These are phyloP conservation scores for Motacilla tschutschensis DNA, from an alignment of 2,113 vertebrate genomes.

Conservation along the genomic window DNA sequence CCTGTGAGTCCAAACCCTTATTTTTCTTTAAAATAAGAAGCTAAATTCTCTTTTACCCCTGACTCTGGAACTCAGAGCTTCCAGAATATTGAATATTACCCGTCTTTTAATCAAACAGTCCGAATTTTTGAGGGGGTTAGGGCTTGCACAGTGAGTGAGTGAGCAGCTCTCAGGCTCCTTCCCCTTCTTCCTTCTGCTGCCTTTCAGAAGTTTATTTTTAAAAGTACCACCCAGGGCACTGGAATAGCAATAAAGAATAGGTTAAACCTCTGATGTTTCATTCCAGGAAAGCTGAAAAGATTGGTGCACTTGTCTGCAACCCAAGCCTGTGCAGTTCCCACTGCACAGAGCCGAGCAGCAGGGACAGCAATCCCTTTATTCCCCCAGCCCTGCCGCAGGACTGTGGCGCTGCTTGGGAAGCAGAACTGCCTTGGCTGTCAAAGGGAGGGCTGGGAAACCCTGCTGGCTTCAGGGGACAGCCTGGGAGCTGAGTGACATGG, in stretches of 20 bases:
- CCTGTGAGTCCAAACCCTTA: not conserved
- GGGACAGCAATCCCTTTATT: conserved; percentile 33
- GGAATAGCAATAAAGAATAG: conserved; percentile 65
- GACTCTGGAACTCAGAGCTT: not conserved
- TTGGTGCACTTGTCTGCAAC: conserved; percentile 47
- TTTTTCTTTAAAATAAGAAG: not conserved
- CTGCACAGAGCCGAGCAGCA: conserved; percentile 2
- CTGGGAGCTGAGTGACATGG: rapidly evolving
- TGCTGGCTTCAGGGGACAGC: not conserved
- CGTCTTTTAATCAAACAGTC: not conserved
- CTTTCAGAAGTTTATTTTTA: conserved; percentile 52
- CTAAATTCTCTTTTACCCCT: not conserved
- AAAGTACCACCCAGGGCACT: conserved; percentile 49
- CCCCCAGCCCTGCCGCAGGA: not conserved
- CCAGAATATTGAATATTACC: not conserved
- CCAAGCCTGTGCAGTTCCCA: conserved; percentile 21
- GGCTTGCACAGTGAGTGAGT: not conserved
- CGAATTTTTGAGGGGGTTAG: not conserved
- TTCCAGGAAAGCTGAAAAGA: conserved; percentile 51
- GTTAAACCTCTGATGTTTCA: conserved; percentile 52
- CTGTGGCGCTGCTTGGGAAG: not conserved
- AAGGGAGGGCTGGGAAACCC: not conserved
- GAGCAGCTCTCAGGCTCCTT: not conserved
- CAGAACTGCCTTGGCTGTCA: not conserved
- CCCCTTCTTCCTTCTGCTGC: not conserved